Evolutionary conservation across 2,888 invertebrate species (phyloP).

Genomic region (Ophraella communa): DNA sequence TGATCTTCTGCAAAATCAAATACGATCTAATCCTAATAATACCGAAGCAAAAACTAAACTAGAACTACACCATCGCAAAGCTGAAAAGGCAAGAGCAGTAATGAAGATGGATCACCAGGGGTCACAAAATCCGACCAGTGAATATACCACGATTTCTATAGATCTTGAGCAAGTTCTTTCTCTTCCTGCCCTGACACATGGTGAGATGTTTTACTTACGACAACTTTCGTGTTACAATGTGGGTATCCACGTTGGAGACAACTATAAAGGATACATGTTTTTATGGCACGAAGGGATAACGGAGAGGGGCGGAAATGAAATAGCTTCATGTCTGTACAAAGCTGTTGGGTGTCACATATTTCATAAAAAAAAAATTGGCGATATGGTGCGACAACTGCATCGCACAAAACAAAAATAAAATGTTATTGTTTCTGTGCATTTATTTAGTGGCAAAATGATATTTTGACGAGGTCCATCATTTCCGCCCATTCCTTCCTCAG

Average conservation of each 20-base stretch:
- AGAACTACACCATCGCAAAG: background rate
- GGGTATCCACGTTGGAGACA: conserved; percentile 10
- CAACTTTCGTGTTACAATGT: conserved; percentile 3
- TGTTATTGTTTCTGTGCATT: conserved; percentile 14
- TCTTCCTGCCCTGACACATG: background rate
- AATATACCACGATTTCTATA: background rate
- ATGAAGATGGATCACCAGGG: background rate
- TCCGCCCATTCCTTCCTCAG: too few species aligned
- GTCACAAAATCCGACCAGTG: background rate
- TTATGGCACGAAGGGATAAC: conserved; percentile 8
- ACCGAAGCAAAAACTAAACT: background rate
- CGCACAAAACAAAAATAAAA: conserved; percentile 13
- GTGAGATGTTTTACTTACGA: too few species aligned
- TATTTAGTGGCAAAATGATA: background rate
- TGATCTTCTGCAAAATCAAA: too few species aligned
- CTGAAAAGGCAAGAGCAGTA: background rate
- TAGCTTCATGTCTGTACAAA: background rate
- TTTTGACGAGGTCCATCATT: too few species aligned
- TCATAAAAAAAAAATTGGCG: conserved; percentile 6
- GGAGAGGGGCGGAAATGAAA: background rate
- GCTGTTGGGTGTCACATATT: too few species aligned
- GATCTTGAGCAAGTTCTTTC: background rate
- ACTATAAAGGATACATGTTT: conserved; percentile 4
- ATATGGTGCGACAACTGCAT: conserved; percentile 13
- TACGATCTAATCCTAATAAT: too few species aligned